phyloP scores from a whole-genome alignment of 2,113 vertebrate species.

The Actenoides lindsayi region DNA sequence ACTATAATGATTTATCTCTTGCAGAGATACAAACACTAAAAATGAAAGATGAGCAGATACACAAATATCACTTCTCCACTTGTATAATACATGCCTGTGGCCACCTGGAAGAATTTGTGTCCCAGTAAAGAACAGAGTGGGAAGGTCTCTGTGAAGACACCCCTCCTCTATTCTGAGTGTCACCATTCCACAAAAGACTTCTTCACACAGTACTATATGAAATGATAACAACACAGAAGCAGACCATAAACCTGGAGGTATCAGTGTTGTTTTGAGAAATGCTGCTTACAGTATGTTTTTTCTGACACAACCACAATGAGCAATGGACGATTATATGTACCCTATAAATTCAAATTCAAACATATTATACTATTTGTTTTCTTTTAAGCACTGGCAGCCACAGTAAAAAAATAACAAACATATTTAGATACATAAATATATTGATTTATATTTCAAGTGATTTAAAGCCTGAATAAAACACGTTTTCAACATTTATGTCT shows the following conservation, averaged over 20 bases:
- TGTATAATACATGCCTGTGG: not conserved
- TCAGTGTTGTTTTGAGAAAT: not conserved
- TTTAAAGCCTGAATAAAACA: not conserved
- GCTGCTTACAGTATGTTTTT: not conserved
- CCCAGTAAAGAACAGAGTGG: not conserved
- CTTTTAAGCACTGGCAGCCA: not conserved
- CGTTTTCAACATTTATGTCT: not conserved
- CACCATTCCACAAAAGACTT: not conserved
- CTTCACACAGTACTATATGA: not conserved
- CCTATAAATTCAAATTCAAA: not conserved
- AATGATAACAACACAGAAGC: not conserved
- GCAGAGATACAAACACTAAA: constrained; percentile 7
- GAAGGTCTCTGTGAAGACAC: not conserved
- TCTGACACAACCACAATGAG: not conserved
- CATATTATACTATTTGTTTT: not conserved
- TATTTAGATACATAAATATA: not conserved
- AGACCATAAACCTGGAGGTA: not conserved
- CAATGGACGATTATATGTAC: not conserved
- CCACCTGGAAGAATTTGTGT: not conserved
- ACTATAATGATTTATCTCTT: constrained; percentile 39
- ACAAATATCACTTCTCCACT: not conserved
- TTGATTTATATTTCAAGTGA: not conserved
- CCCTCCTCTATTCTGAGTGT: not conserved
- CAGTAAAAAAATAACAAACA: not conserved
- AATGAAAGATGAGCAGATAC: constrained; percentile 21